Evolutionary conservation across 2,797 vertebrate species (phyloP), one percentile per base, ranked within the genome.

Genomic region (Euthynnus affinis): DNA sequence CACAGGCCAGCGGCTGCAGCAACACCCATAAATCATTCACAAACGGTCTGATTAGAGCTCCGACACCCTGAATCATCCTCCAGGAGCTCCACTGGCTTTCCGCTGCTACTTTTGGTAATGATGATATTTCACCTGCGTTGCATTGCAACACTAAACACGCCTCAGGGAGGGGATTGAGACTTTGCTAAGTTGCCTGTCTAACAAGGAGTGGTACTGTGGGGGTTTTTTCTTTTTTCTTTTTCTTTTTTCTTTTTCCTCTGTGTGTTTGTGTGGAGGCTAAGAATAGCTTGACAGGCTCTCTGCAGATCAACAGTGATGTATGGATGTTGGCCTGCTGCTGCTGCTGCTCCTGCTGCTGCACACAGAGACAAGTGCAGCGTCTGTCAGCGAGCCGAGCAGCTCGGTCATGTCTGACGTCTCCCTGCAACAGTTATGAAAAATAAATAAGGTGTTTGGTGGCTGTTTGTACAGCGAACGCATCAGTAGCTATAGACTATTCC

Each of bases 251-350:
- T 51, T 75, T 59, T 83, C 40, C 48, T 58, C 3, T 0, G 27
- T 66, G 32, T 68, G 48, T 71, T 55, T 74, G 56, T 51, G 29
- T 9, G 0, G 6, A 22, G 66, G 55, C 81, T 81, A 81, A 85
- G 75, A 88, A 83, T 81, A 85, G 61, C 78, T 20, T 63, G 69
- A 73, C 64, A 46, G 56, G 55, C 44, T 70, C 51, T 42, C 44
- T 56, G 72, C 52, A 68, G 69, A 57, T 51, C 8, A 40, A 77
- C 76, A 80, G 49, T 75, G 86, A 85, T 87, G 74, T 69, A 78
- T 87, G 72, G 85, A 73, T 65, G 56, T 13, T 81, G 71, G 71
- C 59, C 61, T 27, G 72, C 27, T 59, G 29, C 52, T 29, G 42
- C 25, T 25, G 7, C 37, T 37, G 37, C 37, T 37, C 44, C 71